Evolutionary conservation across 2,797 vertebrate species (phyloP), one percentile per base, ranked within the genome.

Genomic region (Microctenopoma steveboyesi): DNA sequence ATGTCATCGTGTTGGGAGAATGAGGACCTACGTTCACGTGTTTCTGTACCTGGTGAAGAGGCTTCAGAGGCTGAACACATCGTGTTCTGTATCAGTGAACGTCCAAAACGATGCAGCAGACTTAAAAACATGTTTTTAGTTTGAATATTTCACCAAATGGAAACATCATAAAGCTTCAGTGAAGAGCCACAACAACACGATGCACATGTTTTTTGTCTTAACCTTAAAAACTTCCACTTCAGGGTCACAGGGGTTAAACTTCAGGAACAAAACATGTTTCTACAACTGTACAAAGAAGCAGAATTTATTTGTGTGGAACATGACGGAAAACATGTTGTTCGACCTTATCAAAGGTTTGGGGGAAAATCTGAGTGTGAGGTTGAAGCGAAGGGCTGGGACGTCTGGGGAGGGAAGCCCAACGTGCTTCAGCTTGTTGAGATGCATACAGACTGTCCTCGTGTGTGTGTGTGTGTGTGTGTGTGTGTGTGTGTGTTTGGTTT

Each of bases 71-170:
- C 37, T 39, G 5, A 39, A 12, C 39, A 4, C 10, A 11, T 12
- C 39, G 8, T 4, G 4, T 40, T 40, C 39, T 12, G 3, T 11
- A 12, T 40, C 39, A 10, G 1, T 12, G 3, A 40, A 12, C 11
- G 37, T 35, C 5, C 35, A 14, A 55, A 33, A 22, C 8, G 43
- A 67, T 43, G 64, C 51, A 69, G 64, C 15, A 37, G 54, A 39
- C 33, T 6, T 13, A 14, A 12, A 39, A 22, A 59, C 45, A 35
- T 22, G 45, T 35, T 15, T 8, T 25, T 12, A 16, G 11, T 25
- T 47, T 47, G 30, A 48, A 10, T 60, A 15, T 40, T 25, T 27
- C n/a, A 15, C 16, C 25, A 18, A 16, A 4, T 14, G 27, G 22
- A 18, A 40, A 42, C 35, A 5, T 43, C 47, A 39, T 25, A 3